phyloP scores from a whole-genome alignment of 2,888 invertebrate genomes.

The Malachius bipustulatus region DNA sequence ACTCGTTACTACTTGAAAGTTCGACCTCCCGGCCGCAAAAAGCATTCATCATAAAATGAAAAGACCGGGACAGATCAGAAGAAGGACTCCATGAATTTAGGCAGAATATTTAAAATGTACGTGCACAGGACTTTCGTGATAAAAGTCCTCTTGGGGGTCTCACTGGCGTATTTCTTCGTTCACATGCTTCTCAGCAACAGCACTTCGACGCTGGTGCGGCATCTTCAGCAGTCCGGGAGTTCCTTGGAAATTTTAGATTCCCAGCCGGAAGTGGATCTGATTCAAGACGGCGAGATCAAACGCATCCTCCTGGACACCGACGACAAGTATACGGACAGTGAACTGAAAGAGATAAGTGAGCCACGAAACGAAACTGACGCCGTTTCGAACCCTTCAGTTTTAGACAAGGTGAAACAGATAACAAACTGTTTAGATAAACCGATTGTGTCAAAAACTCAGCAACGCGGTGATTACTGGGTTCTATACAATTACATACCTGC shows the following conservation, averaged over 20 bases:
- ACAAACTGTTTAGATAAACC: constrained; percentile 34
- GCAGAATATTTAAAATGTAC: constrained; percentile 31
- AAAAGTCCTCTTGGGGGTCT: constrained; percentile 28
- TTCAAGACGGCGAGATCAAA: constrained; percentile 14
- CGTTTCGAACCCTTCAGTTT: constrained; percentile 16
- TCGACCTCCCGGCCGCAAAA: constrained; percentile 1
- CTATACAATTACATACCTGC: constrained; percentile 76
- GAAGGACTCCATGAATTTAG: not conserved
- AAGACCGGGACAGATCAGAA: not conserved
- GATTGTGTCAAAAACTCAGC: constrained; percentile 33
- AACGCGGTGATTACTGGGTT: constrained; percentile 61
- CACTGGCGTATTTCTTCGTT: constrained; percentile 28
- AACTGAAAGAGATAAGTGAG: not conserved
- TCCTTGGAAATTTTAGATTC: constrained; percentile 34
- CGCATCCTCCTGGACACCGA: constrained; percentile 1
- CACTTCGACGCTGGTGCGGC: constrained; percentile 26
- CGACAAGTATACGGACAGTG: not conserved
- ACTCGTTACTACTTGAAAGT: constrained; percentile 1
- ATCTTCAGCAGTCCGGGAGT: constrained; percentile 37
- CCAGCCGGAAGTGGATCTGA: constrained; percentile 11
- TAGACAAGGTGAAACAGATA: constrained; percentile 27
- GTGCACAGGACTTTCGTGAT: constrained; percentile 28
- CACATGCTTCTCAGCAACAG: constrained; percentile 30
- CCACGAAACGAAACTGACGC: constrained; percentile 8
- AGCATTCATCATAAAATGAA: not conserved